phyloP scores from a whole-genome alignment of 2,113 vertebrate genomes.

The Eurystomus gularis region DNA sequence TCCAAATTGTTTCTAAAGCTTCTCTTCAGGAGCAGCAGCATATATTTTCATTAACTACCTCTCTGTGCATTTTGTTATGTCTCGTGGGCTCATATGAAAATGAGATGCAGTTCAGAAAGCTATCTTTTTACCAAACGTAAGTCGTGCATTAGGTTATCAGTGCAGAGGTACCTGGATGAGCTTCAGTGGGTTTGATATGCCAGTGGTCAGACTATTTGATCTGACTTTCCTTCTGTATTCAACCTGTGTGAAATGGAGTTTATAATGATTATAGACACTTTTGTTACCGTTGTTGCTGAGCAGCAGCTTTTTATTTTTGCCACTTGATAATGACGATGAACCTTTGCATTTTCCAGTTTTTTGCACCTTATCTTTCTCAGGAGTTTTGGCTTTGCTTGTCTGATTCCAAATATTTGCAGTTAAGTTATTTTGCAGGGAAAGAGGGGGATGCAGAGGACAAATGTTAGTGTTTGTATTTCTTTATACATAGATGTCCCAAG shows the following conservation, averaged over 20 bases:
- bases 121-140: not conserved
- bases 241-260: not conserved
- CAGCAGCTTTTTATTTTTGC: not conserved
- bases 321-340: not conserved
- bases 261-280: not conserved
- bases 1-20: not conserved
- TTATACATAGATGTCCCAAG: not conserved
- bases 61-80: not conserved
- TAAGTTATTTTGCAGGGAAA: not conserved
- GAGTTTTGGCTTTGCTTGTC: not conserved
- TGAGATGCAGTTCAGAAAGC: not conserved
- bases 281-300: not conserved
- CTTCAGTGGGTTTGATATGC: not conserved
- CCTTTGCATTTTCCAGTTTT: not conserved
- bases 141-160: not conserved
- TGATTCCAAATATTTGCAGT: not conserved
- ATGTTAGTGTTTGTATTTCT: not conserved
- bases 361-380: not conserved
- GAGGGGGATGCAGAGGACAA: not conserved
- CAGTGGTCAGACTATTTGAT: not conserved
- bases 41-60: not conserved
- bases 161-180: not conserved
- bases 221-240: not conserved
- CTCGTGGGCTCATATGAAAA: not conserved
- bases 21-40: not conserved